Percentiles rank a stretch among this genome's conserved stretches.
These are phyloP conservation scores for Bombus impatiens DNA, from an alignment of 1,140 invertebrate species.

Conservation along the genomic window DNA sequence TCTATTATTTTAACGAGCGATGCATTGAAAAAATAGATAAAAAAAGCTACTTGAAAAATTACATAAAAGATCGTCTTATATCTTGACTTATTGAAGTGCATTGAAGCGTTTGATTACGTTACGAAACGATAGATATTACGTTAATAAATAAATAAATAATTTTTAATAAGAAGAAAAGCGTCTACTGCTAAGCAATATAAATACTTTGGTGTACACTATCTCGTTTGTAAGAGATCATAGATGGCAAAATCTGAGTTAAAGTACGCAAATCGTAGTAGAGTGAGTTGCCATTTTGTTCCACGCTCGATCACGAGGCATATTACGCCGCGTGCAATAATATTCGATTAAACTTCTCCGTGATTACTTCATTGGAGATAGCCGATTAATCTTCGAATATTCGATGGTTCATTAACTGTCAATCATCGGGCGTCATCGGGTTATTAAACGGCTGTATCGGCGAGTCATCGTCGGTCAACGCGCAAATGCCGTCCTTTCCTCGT, in stretches of 20 bases:
- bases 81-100: too few species aligned
- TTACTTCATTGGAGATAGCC: slow-evolving; percentile 61
- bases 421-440: slow-evolving; percentile 49
- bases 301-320: slow-evolving; percentile 71
- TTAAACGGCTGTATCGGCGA: slow-evolving; percentile 54
- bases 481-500: slow-evolving; percentile 36
- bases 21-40: too few species aligned
- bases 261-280: slow-evolving; percentile 69
- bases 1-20: too few species aligned
- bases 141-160: too few species aligned
- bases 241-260: not conserved
- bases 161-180: too few species aligned
- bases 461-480: slow-evolving; percentile 46
- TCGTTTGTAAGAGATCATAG: not conserved
- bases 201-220: too few species aligned
- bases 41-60: too few species aligned
- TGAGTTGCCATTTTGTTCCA: slow-evolving; percentile 76
- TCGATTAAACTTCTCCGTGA: slow-evolving; percentile 53
- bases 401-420: slow-evolving; percentile 62
- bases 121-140: too few species aligned
- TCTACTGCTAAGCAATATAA: too few species aligned
- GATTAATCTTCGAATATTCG: slow-evolving; percentile 61
- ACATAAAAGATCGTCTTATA: too few species aligned
- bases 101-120: too few species aligned
- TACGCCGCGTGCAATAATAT: slow-evolving; percentile 41